phyloP scores from a whole-genome alignment of 2,113 vertebrate species.

The Herpetotheres cachinnans region DNA sequence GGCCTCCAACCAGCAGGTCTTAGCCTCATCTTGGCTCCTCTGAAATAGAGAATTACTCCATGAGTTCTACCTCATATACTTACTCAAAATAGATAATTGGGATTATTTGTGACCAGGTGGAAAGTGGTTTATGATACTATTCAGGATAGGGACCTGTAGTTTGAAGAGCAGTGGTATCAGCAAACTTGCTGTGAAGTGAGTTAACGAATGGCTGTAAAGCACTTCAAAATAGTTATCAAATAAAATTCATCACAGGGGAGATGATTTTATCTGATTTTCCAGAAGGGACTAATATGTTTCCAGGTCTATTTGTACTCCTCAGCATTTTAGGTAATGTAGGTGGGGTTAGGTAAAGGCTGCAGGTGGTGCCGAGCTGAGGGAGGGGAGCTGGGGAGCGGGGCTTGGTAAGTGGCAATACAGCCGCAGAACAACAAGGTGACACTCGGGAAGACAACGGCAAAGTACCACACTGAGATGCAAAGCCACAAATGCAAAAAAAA shows the following conservation, averaged over 20 bases:
- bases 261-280: background rate
- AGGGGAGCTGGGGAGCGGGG: background rate
- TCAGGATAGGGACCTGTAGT: background rate
- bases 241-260: background rate
- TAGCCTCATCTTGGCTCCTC: background rate
- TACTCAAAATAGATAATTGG: background rate
- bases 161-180: background rate
- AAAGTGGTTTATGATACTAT: background rate
- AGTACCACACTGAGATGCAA: background rate
- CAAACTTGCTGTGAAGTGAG: background rate
- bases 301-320: background rate
- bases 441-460: rapidly evolving
- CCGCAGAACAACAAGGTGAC: background rate
- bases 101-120: background rate
- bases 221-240: background rate
- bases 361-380: too few relatives aligned
- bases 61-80: background rate
- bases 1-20: rapidly evolving
- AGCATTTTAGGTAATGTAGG: background rate
- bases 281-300: background rate
- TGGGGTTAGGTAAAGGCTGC: background rate
- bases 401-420: too few relatives aligned
- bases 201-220: background rate
- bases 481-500: background rate
- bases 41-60: background rate